Base-by-base conservation (phyloP, 2,888 invertebrate species). In the Leistus spinibarbis region DNA sequence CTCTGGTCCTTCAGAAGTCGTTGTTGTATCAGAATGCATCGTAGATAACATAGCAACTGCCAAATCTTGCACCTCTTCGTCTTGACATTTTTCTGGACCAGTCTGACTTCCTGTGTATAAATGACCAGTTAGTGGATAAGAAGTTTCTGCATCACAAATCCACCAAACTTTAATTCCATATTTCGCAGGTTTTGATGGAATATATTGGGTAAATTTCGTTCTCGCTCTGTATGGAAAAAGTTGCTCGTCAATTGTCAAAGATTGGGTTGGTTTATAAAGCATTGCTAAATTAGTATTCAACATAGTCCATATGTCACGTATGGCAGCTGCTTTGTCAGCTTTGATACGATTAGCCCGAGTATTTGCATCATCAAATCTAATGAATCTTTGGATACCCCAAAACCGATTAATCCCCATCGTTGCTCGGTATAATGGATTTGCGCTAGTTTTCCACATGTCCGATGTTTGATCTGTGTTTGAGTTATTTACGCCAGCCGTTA, bases 121-220 rank as follows among this genome's bases (percentile, higher is more conserved):
- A 53, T 9, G 10, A 9, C 53, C 53, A 9, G 53, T 40, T 7
- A 81, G 66, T 53, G 81, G 80, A 79, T 80, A 81, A 19, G 78
- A 65, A 67, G 78, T 81, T 76, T 78, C 73, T 24, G 79, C n/a
- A n/a, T 82, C 79, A 68, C 81, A 80, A 22, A 80, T 76, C 81
- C 81, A 82, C 77, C 78, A 81, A 10, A 82, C 76, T 77, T 82
- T 81, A 17, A 81, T 79, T 19, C 79, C 80, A 76, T 81, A 81
- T 69, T 81, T 79, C 10, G 79, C 80, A 65, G 79, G 80, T 67
- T 81, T 80, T 19, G 79, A 80, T 67, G 79, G 79, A 62, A 80
- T 79, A 77, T 80, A 80, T 71, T 81, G 80, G 1, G 80, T 81
- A 66, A 81, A 82, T 74, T 72, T 76, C 53, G 80, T 81, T 22